Evolutionary conservation across 1,140 invertebrate species (phyloP).

Genomic region (Drosophila watanabei): DNA sequence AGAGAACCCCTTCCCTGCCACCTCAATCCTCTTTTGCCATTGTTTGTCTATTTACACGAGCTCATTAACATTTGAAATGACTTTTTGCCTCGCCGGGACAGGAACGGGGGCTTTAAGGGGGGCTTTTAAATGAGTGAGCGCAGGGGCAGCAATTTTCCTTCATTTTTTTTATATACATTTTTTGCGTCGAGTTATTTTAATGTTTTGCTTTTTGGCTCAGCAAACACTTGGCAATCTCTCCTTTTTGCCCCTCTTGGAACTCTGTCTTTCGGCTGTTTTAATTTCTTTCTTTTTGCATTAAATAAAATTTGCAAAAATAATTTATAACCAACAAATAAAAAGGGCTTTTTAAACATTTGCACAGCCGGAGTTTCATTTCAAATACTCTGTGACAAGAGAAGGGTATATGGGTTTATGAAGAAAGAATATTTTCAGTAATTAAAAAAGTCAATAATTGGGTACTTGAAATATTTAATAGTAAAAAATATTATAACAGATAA

Average conservation of each 20-base stretch:
- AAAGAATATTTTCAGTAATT: too few relatives aligned
- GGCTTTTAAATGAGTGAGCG: constrained; percentile 7
- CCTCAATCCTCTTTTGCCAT: constrained; percentile 63
- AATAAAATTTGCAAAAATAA: constrained; percentile 83
- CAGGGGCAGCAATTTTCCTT: constrained; percentile 18
- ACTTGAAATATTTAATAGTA: not conserved
- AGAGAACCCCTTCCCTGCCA: not conserved
- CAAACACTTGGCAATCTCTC: constrained; percentile 52
- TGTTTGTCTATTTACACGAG: constrained; percentile 83
- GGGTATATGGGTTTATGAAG: not conserved
- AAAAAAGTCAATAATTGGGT: accelerated
- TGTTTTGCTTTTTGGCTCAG: constrained; percentile 63
- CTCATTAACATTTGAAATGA: constrained; percentile 85
- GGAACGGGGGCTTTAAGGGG: constrained; percentile 2
- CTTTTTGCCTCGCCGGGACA: constrained; percentile 57
- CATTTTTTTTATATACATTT: constrained; percentile 29
- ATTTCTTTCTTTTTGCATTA: constrained; percentile 71
- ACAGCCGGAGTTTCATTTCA: constrained; percentile 13
- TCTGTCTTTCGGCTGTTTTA: constrained; percentile 43
- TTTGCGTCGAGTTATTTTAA: constrained; percentile 69
- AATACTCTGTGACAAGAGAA: not conserved
- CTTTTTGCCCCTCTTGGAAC: not conserved
- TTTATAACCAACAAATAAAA: constrained; percentile 62
- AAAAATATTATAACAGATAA: not conserved
- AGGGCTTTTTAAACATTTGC: constrained; percentile 64